Conservation (phyloP, 1,140 invertebrate genomes). For the Elymnias hypermnestra region DNA sequence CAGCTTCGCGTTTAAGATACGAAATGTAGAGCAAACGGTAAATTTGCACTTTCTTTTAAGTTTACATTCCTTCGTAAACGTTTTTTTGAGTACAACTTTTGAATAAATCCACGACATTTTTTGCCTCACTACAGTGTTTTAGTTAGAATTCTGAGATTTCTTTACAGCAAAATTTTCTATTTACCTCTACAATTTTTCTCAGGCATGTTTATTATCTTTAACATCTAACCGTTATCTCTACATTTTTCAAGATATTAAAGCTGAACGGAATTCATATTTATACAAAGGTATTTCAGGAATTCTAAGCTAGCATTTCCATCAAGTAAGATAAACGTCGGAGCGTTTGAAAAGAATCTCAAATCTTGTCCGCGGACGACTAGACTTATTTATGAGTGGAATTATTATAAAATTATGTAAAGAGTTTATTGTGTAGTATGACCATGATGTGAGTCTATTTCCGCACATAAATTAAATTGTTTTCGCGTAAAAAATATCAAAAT, state of each 20-base stretch:
- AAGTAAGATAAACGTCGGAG: neutral
- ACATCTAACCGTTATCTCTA: neutral
- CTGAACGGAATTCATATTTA: neutral
- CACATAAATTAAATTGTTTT: too few species aligned
- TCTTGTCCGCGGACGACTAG: neutral
- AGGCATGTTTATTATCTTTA: neutral
- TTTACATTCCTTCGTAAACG: constrained; percentile 7
- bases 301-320: neutral
- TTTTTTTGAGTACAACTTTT: neutral
- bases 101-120: neutral
- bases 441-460: too few species aligned
- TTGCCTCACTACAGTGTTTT: neutral
- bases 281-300: neutral
- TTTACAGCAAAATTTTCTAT: neutral
- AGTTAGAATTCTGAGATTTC: neutral
- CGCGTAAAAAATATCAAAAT: too few species aligned
- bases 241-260: neutral
- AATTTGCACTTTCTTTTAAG: constrained; percentile 12
- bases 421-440: neutral
- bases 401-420: constrained; percentile 8
- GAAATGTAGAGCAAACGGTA: constrained; percentile 19
- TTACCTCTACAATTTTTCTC: neutral
- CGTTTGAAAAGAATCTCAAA: constrained; percentile 1
- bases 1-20: constrained; percentile 14
- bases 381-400: neutral